Conservation (phyloP, 2,113 vertebrate species). For the Triplophysa dalaica region DNA sequence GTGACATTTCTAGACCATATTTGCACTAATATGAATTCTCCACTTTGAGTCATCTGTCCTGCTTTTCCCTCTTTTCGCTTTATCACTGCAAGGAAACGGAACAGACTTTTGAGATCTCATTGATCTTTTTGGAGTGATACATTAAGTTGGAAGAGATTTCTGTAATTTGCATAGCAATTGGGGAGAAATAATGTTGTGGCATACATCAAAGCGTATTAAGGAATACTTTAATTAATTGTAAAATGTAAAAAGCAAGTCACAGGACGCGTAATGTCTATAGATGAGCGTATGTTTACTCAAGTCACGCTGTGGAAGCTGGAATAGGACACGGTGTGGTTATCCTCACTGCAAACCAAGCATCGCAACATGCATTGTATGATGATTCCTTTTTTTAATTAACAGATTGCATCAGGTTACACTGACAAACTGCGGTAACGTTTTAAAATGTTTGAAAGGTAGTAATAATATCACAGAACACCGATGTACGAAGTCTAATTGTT, state of each 20-base stretch:
- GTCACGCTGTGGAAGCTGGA: background rate
- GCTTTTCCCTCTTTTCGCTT: background rate
- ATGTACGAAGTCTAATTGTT: background rate
- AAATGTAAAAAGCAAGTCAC: slow-evolving; percentile 38
- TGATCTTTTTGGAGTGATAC: slow-evolving; percentile 53
- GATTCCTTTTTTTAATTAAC: background rate
- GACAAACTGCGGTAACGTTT: background rate
- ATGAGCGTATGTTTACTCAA: slow-evolving; percentile 26
- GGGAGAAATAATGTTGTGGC: slow-evolving; percentile 53
- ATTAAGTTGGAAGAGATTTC: slow-evolving; percentile 51
- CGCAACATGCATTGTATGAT: background rate
- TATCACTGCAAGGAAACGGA: background rate
- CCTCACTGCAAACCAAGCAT: slow-evolving; percentile 11
- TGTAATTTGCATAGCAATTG: slow-evolving; percentile 61
- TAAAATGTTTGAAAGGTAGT: background rate
- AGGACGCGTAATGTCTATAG: slow-evolving; percentile 35
- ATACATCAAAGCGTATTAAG: slow-evolving; percentile 54
- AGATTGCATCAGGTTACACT: background rate
- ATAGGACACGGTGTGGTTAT: background rate
- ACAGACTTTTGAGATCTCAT: background rate
- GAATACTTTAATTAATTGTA: slow-evolving; percentile 53
- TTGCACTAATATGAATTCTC: background rate
- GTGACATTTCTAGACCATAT: slow-evolving; percentile 5
- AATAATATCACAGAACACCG: background rate
- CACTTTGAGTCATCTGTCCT: background rate